Evolutionary conservation across 2,888 invertebrate genomes (phyloP).

Genomic region (Sesia bembeciformis): DNA sequence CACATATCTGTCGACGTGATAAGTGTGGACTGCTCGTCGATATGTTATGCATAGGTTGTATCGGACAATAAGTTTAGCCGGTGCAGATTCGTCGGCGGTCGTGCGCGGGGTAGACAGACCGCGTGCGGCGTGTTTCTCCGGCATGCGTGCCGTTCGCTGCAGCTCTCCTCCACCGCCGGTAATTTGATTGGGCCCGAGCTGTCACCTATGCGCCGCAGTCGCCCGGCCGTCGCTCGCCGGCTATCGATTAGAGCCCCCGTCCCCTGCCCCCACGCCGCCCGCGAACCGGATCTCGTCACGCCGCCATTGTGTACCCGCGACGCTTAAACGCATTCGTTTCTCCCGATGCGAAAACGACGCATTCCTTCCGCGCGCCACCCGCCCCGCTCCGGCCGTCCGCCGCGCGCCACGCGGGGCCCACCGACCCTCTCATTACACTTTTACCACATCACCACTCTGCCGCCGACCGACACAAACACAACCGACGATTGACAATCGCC

Average conservation of each 20-base stretch:
- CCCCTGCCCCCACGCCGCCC: constrained; percentile 52
- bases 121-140: constrained; percentile 29
- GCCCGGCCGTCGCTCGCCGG: constrained; percentile 72
- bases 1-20: constrained; percentile 37
- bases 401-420: constrained; percentile 38
- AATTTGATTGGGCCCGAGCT: constrained; percentile 73
- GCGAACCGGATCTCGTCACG: constrained; percentile 75
- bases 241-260: constrained; percentile 68
- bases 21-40: constrained; percentile 47
- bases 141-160: constrained; percentile 50
- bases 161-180: constrained; percentile 63
- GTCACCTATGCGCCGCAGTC: constrained; percentile 73
- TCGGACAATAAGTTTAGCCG: constrained; percentile 17
- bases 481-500: constrained; percentile 6
- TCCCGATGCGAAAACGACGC: constrained; percentile 75
- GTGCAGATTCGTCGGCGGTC: constrained; percentile 33
- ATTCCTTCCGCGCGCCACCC: constrained; percentile 70
- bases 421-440: constrained; percentile 61
- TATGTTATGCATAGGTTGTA: constrained; percentile 36
- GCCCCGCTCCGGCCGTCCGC: constrained; percentile 36
- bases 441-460: constrained; percentile 35
- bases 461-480: constrained; percentile 20
- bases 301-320: constrained; percentile 74
- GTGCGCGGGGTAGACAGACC: constrained; percentile 7
- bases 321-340: constrained; percentile 75